These are phyloP conservation scores for Oscheius sp. DNA, from an alignment of 2,888 invertebrate species.

Conservation along the genomic window DNA sequence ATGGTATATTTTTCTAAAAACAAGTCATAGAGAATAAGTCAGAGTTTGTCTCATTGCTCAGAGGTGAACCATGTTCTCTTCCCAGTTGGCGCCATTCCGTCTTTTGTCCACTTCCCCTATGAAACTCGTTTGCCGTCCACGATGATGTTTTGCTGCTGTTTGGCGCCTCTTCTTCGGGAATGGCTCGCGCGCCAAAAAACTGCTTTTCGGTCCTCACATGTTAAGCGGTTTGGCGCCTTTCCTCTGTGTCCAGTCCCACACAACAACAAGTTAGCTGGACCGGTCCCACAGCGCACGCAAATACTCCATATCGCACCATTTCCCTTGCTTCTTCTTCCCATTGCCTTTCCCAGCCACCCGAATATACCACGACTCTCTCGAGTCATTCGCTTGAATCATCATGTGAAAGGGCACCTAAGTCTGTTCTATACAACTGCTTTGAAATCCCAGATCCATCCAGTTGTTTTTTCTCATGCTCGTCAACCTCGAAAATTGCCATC, in stretches of 20 bases:
- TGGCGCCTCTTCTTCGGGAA: conserved; percentile 26
- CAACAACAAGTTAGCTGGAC: conserved; percentile 12
- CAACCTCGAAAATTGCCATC: conserved; percentile 23
- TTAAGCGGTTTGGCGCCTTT: conserved; percentile 16
- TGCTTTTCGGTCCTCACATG: conserved; percentile 4
- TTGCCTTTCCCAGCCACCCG: background rate
- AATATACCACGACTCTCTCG: background rate
- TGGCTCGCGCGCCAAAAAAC: conserved; percentile 27
- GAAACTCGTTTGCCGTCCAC: conserved; percentile 26
- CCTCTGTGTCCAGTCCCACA: background rate
- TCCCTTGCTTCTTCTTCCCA: background rate
- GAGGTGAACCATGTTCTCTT: background rate
- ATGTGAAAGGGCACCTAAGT: background rate
- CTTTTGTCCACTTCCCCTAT: conserved; percentile 31
- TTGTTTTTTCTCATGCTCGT: conserved; percentile 11
- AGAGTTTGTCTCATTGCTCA: no score
- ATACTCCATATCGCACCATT: background rate
- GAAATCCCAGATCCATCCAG: background rate
- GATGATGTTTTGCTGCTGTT: conserved; percentile 23
- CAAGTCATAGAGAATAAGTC: no score
- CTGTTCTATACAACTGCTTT: background rate
- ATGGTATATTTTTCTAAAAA: no score
- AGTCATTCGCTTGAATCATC: conserved; percentile 5
- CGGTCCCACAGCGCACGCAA: background rate
- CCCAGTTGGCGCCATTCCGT: conserved; percentile 27